These are phyloP conservation scores for Trinorchestia longiramus DNA, from an alignment of 1,140 invertebrate species.

Conservation along the genomic window DNA sequence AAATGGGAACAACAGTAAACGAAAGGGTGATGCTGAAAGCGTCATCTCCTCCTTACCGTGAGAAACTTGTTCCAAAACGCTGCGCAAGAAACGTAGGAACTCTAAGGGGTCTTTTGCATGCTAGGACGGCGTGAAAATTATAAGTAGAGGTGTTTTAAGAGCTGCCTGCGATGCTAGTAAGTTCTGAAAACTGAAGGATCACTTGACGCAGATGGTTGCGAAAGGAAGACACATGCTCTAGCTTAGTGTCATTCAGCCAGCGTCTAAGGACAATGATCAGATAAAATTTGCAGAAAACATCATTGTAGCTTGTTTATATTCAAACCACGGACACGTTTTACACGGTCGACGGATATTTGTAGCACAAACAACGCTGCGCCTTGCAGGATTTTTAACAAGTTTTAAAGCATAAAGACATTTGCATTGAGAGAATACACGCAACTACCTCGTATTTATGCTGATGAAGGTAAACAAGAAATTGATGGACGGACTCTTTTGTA, in stretches of 20 bases:
- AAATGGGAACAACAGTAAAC: background rate
- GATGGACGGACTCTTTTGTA: constrained; percentile 20
- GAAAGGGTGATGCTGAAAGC: background rate
- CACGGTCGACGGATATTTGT: background rate
- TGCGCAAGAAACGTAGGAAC: background rate
- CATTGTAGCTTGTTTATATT: background rate
- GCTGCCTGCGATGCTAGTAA: constrained; percentile 7
- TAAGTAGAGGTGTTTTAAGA: constrained; percentile 5
- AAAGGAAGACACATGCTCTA: constrained; percentile 33
- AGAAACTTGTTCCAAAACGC: background rate
- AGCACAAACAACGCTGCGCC: background rate
- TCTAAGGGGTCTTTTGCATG: background rate
- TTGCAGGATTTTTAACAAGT: constrained; percentile 24
- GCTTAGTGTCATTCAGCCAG: background rate
- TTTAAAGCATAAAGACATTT: constrained; percentile 41
- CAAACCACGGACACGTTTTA: background rate
- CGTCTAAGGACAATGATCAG: constrained; percentile 5
- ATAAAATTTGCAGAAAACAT: constrained; percentile 22
- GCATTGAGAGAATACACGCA: background rate
- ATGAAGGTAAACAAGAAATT: background rate
- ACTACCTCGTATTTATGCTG: constrained; percentile 12
- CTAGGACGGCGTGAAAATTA: constrained; percentile 10
- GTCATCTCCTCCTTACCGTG: background rate
- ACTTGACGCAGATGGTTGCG: constrained; percentile 11
- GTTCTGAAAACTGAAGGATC: background rate